These are phyloP conservation scores for Diacarnus erythraeanus DNA, from an alignment of 37 sponge, comb jelly and placozoan species.

Conservation along the genomic window DNA sequence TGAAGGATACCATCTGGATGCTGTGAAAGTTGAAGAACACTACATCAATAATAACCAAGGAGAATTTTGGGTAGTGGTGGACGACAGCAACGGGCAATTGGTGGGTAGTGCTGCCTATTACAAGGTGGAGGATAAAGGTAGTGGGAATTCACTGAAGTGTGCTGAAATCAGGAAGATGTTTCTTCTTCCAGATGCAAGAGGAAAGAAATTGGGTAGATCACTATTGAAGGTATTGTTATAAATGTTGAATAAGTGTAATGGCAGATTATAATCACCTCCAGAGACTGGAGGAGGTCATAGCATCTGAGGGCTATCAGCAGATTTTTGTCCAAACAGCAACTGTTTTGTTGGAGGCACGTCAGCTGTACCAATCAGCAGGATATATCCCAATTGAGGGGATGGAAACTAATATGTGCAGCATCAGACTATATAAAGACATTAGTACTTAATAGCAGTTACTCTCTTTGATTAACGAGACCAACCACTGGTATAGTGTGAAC, in stretches of 20 bases:
- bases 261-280: not conserved
- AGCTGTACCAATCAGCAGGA: constrained; percentile 34
- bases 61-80: constrained; percentile 61
- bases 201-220: constrained; percentile 52
- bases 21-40: constrained; percentile 43
- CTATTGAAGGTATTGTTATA: constrained; percentile 25
- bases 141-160: not conserved
- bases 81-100: not conserved
- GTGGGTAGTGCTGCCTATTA: constrained; percentile 56
- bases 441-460: too few species aligned
- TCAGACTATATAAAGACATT: not conserved
- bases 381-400: constrained; percentile 15
- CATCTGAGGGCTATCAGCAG: constrained; percentile 30
- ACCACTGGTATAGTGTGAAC: too few species aligned
- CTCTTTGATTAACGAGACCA: too few species aligned
- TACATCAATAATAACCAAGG: constrained; percentile 26
- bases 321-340: constrained; percentile 52
- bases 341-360: constrained; percentile 57
- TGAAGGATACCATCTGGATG: constrained; percentile 41
- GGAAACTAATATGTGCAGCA: constrained; percentile 18
- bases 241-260: not conserved
- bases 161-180: constrained; percentile 71
- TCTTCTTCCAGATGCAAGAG: constrained; percentile 54
- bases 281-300: constrained; percentile 44
- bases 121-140: constrained; percentile 5